phyloP scores from a whole-genome alignment of 2,888 invertebrate genomes.

The Eurytoma californica region DNA sequence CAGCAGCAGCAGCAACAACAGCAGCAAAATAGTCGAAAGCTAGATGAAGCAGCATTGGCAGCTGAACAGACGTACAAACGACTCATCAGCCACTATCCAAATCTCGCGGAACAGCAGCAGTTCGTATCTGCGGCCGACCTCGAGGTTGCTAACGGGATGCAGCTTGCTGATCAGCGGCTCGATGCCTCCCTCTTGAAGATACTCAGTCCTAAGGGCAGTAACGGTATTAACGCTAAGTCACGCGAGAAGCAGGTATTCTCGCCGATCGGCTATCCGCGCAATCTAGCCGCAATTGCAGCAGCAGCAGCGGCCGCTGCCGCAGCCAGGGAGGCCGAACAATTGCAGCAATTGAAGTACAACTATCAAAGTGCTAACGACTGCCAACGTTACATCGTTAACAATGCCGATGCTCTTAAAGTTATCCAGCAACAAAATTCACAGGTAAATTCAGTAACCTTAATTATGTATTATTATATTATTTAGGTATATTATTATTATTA shows the following conservation, averaged over 20 bases:
- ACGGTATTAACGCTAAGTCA: constrained; percentile 37
- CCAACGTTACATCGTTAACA: constrained; percentile 68
- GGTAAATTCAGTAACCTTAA: constrained; percentile 16
- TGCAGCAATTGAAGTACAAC: constrained; percentile 65
- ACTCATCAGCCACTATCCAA: constrained; percentile 62
- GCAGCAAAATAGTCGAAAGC: constrained; percentile 62
- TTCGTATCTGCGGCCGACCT: constrained; percentile 26
- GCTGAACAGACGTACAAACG: constrained; percentile 67
- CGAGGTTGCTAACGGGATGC: constrained; percentile 29
- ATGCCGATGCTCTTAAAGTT: constrained; percentile 66
- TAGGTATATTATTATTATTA: background rate
- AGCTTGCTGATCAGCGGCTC: constrained; percentile 61
- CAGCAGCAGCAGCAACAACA: constrained; percentile 56
- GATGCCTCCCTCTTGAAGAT: constrained; percentile 68
- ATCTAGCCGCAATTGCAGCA: constrained; percentile 58
- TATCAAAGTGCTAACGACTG: constrained; percentile 66
- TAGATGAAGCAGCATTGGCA: constrained; percentile 62
- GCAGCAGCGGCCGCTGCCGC: constrained; percentile 59
- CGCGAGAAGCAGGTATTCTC: constrained; percentile 63
- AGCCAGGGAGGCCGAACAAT: constrained; percentile 60
- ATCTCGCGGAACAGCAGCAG: constrained; percentile 57
- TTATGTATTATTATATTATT: too few relatives aligned
- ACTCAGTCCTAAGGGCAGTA: constrained; percentile 64
- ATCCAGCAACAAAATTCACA: constrained; percentile 61
- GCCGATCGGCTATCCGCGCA: constrained; percentile 69